Conservation (phyloP, 1,140 invertebrate genomes). For the Cherax destructor region DNA sequence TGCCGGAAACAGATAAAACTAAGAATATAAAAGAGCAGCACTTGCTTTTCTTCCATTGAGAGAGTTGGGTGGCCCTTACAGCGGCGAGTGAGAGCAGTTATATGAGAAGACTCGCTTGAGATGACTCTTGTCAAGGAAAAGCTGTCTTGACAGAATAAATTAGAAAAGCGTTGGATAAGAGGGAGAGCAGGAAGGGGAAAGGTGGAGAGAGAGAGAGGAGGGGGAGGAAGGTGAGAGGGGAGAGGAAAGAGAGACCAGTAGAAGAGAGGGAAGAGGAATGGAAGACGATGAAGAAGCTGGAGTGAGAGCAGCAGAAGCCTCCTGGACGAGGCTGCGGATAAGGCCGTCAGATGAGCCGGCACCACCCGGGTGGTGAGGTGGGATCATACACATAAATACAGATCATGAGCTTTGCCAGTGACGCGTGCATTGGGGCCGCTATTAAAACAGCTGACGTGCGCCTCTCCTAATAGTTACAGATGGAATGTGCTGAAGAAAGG, state of each 20-base stretch:
- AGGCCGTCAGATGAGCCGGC: not conserved
- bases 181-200: not conserved
- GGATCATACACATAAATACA: slow-evolving; percentile 41
- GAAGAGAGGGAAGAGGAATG: not conserved
- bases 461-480: slow-evolving; percentile 47
- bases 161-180: not conserved
- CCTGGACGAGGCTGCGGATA: not conserved
- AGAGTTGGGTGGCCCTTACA: not conserved
- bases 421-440: slow-evolving; percentile 30
- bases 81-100: too few relatives aligned
- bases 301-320: not conserved
- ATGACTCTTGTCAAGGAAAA: not conserved
- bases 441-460: slow-evolving; percentile 47
- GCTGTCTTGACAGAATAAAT: not conserved
- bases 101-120: not conserved
- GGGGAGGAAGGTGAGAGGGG: not conserved
- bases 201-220: not conserved
- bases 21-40: not conserved
- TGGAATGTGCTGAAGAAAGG: slow-evolving; percentile 34
- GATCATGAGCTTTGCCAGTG: slow-evolving; percentile 39
- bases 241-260: not conserved
- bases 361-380: not conserved
- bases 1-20: not conserved
- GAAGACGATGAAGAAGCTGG: not conserved
- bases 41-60: not conserved